These are phyloP conservation scores for Phylloscopus collybita DNA, from an alignment of 2,797 vertebrate genomes.

Conservation along the genomic window DNA sequence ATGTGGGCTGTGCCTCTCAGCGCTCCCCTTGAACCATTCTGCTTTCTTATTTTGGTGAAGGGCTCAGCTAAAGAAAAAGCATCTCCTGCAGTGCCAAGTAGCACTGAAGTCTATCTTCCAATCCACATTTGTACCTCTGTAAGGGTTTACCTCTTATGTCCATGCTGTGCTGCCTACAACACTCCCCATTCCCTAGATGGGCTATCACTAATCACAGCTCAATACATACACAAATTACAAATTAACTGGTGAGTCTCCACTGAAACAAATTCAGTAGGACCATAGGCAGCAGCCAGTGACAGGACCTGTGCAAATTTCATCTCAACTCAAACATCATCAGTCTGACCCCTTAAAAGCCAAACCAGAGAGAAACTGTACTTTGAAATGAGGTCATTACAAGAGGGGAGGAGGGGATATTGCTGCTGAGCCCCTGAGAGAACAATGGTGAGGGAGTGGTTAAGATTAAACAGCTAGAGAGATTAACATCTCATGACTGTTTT, in stretches of 20 bases:
- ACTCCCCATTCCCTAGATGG: not conserved
- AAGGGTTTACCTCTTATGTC: not conserved
- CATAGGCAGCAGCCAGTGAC: not conserved
- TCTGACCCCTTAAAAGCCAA: not conserved
- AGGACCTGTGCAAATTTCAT: not conserved
- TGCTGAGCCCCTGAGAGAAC: not conserved
- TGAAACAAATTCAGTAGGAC: not conserved
- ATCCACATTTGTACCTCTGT: not conserved
- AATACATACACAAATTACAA: not conserved
- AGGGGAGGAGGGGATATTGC: not conserved
- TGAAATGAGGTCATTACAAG: slow-evolving; percentile 17
- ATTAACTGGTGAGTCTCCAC: not conserved
- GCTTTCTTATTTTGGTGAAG: not conserved
- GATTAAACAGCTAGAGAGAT: slow-evolving; percentile 45
- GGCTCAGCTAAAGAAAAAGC: not conserved
- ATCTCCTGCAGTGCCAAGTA: not conserved
- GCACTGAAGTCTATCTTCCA: not conserved
- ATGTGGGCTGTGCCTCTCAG: not conserved
- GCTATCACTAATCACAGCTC: not conserved
- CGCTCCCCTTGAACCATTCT: not conserved
- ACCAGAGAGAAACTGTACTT: not conserved
- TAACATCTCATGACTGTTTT: slow-evolving; percentile 52
- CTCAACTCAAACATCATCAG: not conserved
- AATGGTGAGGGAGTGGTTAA: not conserved
- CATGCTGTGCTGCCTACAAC: not conserved